These are phyloP conservation scores for Montipora sp. DNA, from an alignment of 64 coral and sea anemone genomes.

Conservation along the genomic window DNA sequence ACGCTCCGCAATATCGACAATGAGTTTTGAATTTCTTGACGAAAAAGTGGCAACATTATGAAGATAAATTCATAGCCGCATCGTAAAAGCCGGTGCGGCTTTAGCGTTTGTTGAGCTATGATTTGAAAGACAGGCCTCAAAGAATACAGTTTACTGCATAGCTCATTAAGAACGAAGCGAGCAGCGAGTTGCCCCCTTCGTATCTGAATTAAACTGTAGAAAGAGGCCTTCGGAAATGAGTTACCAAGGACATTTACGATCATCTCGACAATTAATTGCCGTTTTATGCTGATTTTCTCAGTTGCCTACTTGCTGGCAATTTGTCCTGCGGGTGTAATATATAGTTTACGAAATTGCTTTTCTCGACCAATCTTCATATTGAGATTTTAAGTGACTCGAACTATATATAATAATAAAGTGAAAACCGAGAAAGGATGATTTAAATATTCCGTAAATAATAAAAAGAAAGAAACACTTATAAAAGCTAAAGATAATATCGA, in stretches of 20 bases:
- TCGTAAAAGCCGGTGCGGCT: background rate
- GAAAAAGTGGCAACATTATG: background rate
- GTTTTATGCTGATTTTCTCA: slow-evolving; percentile 1
- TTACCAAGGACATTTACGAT: background rate
- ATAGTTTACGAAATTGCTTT: background rate
- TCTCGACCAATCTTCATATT: background rate
- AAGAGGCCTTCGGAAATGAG: background rate
- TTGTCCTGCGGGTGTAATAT: background rate
- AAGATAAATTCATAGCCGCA: background rate
- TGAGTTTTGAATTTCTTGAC: background rate
- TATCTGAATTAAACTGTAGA: background rate
- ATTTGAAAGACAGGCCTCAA: background rate
- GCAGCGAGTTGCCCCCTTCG: background rate
- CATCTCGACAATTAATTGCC: background rate
- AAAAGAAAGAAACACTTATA: background rate
- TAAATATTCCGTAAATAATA: background rate
- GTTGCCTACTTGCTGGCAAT: background rate
- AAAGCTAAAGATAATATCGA: background rate
- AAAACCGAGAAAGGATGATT: background rate
- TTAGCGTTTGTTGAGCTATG: background rate
- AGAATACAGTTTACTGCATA: background rate
- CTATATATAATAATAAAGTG: background rate
- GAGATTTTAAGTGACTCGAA: too few relatives aligned
- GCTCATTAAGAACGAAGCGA: background rate
- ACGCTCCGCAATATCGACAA: background rate